Base-by-base conservation (phyloP, 2,888 invertebrate genomes). In the Xestia sexstrigata region DNA sequence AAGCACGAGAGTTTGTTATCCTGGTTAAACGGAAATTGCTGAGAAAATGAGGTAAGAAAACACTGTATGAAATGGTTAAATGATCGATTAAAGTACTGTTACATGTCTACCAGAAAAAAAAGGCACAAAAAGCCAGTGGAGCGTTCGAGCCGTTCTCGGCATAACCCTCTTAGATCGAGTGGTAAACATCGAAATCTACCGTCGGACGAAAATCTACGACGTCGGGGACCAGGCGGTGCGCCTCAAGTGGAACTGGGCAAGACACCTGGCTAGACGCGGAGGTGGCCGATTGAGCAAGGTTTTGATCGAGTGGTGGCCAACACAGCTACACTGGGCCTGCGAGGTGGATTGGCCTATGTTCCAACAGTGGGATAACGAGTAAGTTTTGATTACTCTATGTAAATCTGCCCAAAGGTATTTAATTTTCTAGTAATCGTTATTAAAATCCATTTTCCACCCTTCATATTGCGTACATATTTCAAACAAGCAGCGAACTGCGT, bases 381-480 rank as follows among this genome's bases (percentile, higher is more conserved):
- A 42, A 42, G 42, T 1, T 35, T 35, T 35, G 35, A 35, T 35
- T 35, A 35, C 35, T 35, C 35, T 35, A 35, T 35, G 35, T 35
- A 42, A 1, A 42, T 42, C 42, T 42, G 42, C 42, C 42, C 9
- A 11, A 11, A 42, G 9, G 42, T 35, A 42, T 42, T 9, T 42
- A 42, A 35, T 35, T 35, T 35, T 35, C 35, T 42, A 42, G 9
- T 9, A 42, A 42, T 42, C 5, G 20, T 23, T 47, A n/a, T 30
- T 1, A 13, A 68, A 55, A 23, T 9, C n/a, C 2, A 45, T 77
- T 74, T 80, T 39, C 7, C 5, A 15, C 20, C 15, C n/a, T 20
- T 26, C 39, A 55, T 63, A 73, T 55, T 70, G n/a, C 13, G 15
- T 2, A 74, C 58, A 47, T 17, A 62, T 76, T 45, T 45, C 45